Conservation (phyloP, 1,140 invertebrate species). For the Lysiphlebus fabarum region DNA sequence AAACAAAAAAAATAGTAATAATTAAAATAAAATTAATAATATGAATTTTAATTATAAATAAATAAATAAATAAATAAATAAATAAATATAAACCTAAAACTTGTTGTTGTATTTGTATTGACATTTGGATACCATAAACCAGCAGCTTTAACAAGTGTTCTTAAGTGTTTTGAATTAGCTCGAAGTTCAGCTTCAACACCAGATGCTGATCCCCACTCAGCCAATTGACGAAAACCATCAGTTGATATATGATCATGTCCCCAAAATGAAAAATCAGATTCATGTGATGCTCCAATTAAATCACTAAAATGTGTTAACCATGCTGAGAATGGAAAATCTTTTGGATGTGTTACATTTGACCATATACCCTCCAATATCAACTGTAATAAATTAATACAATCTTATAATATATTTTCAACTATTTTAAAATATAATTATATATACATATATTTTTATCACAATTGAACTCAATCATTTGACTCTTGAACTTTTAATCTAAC, state of each 20-base stretch:
- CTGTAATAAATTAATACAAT: constrained; percentile 56
- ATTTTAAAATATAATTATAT: background rate
- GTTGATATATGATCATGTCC: constrained; percentile 85
- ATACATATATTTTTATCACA: background rate
- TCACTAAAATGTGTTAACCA: constrained; percentile 98
- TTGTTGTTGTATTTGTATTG: constrained; percentile 80
- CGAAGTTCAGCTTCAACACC: constrained; percentile 90
- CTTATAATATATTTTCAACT: too few relatives aligned
- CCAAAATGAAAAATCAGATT: constrained; percentile 90
- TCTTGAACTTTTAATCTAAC: too few relatives aligned
- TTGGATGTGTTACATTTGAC: constrained; percentile 94
- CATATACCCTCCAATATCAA: constrained; percentile 93
- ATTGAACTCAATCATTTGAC: background rate
- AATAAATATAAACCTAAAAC: constrained; percentile 60
- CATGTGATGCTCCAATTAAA: constrained; percentile 93
- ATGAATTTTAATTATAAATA: constrained; percentile 1
- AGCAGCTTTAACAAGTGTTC: constrained; percentile 92
- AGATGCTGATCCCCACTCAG: constrained; percentile 89
- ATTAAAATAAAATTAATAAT: background rate
- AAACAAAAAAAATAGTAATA: too few relatives aligned
- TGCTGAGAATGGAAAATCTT: constrained; percentile 86
- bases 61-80: background rate
- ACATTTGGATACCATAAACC: constrained; percentile 92
- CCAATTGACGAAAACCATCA: constrained; percentile 89
- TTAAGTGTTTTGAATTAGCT: constrained; percentile 72